Evolutionary conservation across 2,888 invertebrate genomes (phyloP).

Genomic region (Endotricha flammealis): DNA sequence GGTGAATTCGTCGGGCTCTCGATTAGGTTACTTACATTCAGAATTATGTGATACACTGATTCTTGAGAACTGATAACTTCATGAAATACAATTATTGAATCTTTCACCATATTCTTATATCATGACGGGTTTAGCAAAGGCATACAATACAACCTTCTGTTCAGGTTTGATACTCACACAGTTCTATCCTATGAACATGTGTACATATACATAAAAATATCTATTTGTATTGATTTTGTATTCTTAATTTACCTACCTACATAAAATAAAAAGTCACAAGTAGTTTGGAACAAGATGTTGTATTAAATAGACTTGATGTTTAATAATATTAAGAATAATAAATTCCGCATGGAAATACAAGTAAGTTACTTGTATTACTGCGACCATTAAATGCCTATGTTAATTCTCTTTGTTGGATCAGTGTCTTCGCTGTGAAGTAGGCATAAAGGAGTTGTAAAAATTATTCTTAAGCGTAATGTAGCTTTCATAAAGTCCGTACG

Average conservation of each 20-base stretch:
- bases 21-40: constrained; percentile 61
- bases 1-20: constrained; percentile 59
- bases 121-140: no score
- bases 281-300: no score
- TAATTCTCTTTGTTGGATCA: constrained; percentile 31
- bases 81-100: constrained; percentile 34
- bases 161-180: no score
- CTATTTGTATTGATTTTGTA: no score
- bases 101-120: constrained; percentile 14
- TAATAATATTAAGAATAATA: no score
- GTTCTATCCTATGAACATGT: no score
- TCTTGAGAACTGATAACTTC: constrained; percentile 39
- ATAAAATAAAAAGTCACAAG: no score
- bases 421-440: constrained; percentile 24
- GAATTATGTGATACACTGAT: constrained; percentile 64
- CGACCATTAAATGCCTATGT: constrained; percentile 12
- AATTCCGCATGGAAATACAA: background rate
- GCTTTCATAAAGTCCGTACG: constrained; percentile 50
- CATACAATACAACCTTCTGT: no score
- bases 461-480: constrained; percentile 43
- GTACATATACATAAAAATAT: no score
- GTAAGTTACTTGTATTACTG: background rate
- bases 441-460: constrained; percentile 41
- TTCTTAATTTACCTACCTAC: no score
- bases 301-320: no score